Evolutionary conservation across 1,140 invertebrate genomes (phyloP).

Genomic region (Telenomus remus): DNA sequence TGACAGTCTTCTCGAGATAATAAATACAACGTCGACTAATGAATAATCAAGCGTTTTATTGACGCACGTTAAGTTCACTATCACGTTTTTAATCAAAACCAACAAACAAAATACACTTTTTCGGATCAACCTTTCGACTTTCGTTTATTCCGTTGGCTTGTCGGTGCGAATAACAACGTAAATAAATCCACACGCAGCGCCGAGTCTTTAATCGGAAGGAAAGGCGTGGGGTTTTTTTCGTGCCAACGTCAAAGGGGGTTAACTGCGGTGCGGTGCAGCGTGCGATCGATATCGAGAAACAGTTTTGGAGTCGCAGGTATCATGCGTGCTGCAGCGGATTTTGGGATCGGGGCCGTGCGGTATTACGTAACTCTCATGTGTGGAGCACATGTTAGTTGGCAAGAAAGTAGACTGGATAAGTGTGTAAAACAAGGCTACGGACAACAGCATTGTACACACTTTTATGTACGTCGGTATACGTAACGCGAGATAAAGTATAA

Average conservation of each 20-base stretch:
- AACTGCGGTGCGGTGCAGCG: slow-evolving; percentile 11
- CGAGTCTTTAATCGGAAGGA: slow-evolving; percentile 33
- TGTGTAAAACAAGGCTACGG: neutral
- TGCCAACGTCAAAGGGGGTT: slow-evolving; percentile 36
- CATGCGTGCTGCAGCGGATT: slow-evolving; percentile 11
- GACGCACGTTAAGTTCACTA: too few species aligned
- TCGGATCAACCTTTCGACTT: too few species aligned
- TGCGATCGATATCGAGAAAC: slow-evolving; percentile 49
- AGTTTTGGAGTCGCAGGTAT: slow-evolving; percentile 30
- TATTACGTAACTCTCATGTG: neutral
- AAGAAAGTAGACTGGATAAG: neutral
- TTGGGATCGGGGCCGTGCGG: slow-evolving; percentile 12
- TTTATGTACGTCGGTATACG: slow-evolving; percentile 1
- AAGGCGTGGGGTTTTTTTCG: slow-evolving; percentile 19
- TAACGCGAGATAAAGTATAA: slow-evolving; percentile 18
- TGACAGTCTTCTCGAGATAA: too few species aligned
- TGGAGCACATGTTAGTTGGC: neutral
- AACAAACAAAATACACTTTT: too few species aligned
- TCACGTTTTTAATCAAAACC: too few species aligned
- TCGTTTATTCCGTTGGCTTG: neutral
- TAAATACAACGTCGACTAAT: too few species aligned
- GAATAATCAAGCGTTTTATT: too few species aligned
- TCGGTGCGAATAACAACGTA: slow-evolving; percentile 26
- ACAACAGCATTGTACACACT: slow-evolving; percentile 10
- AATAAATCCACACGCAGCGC: slow-evolving; percentile 9